These are phyloP conservation scores for Darevskia nairensis DNA, from an alignment of 2,797 vertebrate genomes.

Conservation along the genomic window DNA sequence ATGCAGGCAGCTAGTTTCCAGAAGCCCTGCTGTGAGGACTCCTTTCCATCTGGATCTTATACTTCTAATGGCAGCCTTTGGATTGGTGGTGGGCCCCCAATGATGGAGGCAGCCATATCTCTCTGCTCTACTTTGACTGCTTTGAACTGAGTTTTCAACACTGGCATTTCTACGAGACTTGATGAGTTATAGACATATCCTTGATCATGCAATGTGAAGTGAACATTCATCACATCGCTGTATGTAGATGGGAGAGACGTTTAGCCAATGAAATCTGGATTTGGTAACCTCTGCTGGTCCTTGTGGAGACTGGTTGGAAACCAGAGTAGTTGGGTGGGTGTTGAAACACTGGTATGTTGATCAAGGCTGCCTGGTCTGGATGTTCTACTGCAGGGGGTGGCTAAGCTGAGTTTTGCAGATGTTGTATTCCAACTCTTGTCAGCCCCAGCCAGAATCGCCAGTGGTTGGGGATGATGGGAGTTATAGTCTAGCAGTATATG, in stretches of 20 bases:
- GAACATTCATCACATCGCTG: not conserved
- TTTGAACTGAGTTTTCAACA: conserved; percentile 7
- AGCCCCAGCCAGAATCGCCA: too few species aligned
- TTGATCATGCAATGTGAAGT: not conserved
- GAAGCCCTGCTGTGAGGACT: not conserved
- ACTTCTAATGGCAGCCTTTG: not conserved
- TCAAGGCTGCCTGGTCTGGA: not conserved
- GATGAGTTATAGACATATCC: not conserved
- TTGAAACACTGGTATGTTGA: not conserved
- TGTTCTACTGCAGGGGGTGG: not conserved
- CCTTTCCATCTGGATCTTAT: not conserved
- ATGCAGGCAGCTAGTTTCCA: not conserved
- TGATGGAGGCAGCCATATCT: rapidly evolving
- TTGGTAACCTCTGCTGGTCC: not conserved
- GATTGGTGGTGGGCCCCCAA: not conserved
- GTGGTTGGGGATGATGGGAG: not conserved
- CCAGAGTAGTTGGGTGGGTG: not conserved
- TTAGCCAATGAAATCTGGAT: not conserved
- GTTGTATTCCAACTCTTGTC: not conserved
- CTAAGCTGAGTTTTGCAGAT: not conserved
- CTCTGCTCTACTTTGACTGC: not conserved
- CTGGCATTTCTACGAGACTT: not conserved
- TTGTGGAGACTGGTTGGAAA: not conserved
- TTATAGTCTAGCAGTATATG: too few species aligned
- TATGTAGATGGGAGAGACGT: not conserved